Conservation (phyloP, 2,113 vertebrate species). For the Brachyistius frenatus region DNA sequence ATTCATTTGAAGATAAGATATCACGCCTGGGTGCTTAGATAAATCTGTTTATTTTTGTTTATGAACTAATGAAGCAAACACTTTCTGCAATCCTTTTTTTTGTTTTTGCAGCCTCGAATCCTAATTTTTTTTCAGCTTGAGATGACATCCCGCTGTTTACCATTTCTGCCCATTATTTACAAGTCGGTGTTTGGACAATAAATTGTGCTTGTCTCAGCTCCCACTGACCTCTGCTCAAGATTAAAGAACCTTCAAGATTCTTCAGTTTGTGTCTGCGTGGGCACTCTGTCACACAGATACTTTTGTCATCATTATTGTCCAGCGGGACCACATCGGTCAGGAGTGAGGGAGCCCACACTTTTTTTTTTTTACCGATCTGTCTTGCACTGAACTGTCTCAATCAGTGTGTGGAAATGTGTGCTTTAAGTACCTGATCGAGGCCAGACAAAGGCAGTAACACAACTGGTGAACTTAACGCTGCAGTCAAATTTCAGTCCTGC, state of each 20-base stretch:
- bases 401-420: neutral
- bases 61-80: slow-evolving; percentile 35
- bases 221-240: slow-evolving; percentile 57
- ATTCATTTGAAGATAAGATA: slow-evolving; percentile 30
- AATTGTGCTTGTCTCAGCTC: slow-evolving; percentile 39
- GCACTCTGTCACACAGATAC: slow-evolving; percentile 47
- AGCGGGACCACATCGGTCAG: slow-evolving; percentile 60
- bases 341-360: slow-evolving; percentile 32
- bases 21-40: slow-evolving; percentile 1
- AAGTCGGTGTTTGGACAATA: slow-evolving; percentile 62
- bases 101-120: slow-evolving; percentile 39
- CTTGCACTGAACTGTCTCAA: slow-evolving; percentile 50
- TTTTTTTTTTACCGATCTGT: slow-evolving; percentile 50
- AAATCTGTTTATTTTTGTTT: slow-evolving; percentile 20
- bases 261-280: slow-evolving; percentile 38
- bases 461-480: neutral
- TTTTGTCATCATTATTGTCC: slow-evolving; percentile 70
- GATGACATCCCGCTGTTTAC: slow-evolving; percentile 60
- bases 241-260: slow-evolving; percentile 57
- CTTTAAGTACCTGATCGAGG: neutral
- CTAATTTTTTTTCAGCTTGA: slow-evolving; percentile 16
- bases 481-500: neutral
- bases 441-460: slow-evolving; percentile 2
- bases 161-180: slow-evolving; percentile 65
- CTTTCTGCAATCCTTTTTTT: slow-evolving; percentile 4